phyloP scores from a whole-genome alignment of 2,797 vertebrate species.

The Coranthus polyacanthus region DNA sequence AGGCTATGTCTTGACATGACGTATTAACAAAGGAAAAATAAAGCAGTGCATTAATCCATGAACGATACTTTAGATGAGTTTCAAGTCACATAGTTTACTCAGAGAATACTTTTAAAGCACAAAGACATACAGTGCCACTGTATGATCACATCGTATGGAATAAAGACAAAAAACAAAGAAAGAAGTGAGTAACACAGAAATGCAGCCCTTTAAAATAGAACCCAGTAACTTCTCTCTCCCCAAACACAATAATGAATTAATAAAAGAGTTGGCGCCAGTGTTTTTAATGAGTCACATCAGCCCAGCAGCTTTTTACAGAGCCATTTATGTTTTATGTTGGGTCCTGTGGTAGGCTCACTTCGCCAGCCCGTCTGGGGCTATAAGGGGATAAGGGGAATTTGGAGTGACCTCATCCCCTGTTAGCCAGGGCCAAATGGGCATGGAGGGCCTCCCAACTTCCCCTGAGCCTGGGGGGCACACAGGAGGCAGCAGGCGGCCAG shows the following conservation, averaged over 20 bases:
- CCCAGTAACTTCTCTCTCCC: slow-evolving; percentile 62
- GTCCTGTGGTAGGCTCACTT: slow-evolving; percentile 80
- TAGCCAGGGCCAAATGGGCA: slow-evolving; percentile 83
- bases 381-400: slow-evolving; percentile 84
- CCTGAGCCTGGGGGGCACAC: slow-evolving; percentile 82
- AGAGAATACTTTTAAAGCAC: neutral
- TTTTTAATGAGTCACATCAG: slow-evolving; percentile 88
- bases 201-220: slow-evolving; percentile 64
- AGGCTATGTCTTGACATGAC: slow-evolving; percentile 24
- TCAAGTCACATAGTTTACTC: slow-evolving; percentile 2
- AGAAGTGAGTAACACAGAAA: slow-evolving; percentile 23
- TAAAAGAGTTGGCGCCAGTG: slow-evolving; percentile 85
- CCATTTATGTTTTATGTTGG: slow-evolving; percentile 84
- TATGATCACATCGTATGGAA: slow-evolving; percentile 1
- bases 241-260: slow-evolving; percentile 86
- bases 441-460: slow-evolving; percentile 79
- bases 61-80: slow-evolving; percentile 17
- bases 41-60: slow-evolving; percentile 36
- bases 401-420: slow-evolving; percentile 86
- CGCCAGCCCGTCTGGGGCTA: slow-evolving; percentile 80
- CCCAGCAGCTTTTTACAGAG: slow-evolving; percentile 81
- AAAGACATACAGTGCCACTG: no score
- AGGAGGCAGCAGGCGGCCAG: slow-evolving; percentile 75
- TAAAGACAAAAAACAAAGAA: slow-evolving; percentile 25
- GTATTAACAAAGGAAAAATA: slow-evolving; percentile 32